These are phyloP conservation scores for Amia ocellicauda DNA, from an alignment of 2,113 vertebrate species.

Conservation along the genomic window DNA sequence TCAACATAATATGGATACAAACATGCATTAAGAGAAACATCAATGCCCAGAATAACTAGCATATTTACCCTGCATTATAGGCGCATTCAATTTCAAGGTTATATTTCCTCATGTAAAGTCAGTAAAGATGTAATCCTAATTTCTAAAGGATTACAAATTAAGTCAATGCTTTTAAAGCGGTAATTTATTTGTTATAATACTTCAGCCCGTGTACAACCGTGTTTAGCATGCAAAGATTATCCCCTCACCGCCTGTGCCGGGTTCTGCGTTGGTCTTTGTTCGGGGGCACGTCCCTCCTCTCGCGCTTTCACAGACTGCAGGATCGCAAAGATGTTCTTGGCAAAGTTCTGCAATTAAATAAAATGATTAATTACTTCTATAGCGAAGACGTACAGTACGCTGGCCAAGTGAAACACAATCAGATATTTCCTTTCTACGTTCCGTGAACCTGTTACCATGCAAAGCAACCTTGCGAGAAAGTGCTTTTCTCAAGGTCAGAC, in stretches of 20 bases:
- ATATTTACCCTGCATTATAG: no score
- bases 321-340: conserved; percentile 98
- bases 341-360: conserved; percentile 76
- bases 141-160: no score
- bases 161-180: no score
- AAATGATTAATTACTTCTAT: conserved; percentile 46
- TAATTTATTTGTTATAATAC: no score
- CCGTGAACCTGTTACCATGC: conserved; percentile 43
- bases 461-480: conserved; percentile 28
- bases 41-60: no score
- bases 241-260: conserved; percentile 81
- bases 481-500: conserved; percentile 47
- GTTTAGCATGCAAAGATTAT: neutral
- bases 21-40: no score
- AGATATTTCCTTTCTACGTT: conserved; percentile 5
- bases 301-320: conserved; percentile 97
- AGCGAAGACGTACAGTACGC: conserved; percentile 4
- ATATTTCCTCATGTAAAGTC: no score
- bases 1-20: no score
- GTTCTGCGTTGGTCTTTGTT: conserved; percentile 88
- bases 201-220: no score
- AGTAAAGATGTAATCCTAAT: no score
- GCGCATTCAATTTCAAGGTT: no score
- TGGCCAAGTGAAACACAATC: neutral
- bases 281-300: conserved; percentile 93